Evolutionary conservation across 1,140 invertebrate species (phyloP), one percentile per base, ranked within the genome.

Genomic region (Pissodes strobi): DNA sequence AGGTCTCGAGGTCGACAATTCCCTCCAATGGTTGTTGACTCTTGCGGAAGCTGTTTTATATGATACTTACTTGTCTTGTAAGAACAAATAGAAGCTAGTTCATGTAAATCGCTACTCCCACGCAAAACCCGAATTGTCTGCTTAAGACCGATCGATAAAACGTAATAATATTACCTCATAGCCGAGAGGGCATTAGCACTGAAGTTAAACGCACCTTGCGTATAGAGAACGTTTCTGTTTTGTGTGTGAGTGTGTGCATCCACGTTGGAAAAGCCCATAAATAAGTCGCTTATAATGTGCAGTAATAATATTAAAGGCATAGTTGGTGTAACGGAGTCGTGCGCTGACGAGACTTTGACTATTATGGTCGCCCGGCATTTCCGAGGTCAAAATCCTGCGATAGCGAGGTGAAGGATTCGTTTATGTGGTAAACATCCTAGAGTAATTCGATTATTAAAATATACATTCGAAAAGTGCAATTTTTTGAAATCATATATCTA

Each of bases 341-440:
- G 18, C 18, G 13, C 10, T 18, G 38, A 21, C 18, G 18, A 41
- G 53, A 46, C n/a, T n/a, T n/a, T n/a, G 38, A 39, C 59, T 62
- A 25, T 62, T 25, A 34, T 43, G 17, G 9, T 19, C 43, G 15
- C 15, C 59, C 46, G 48, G 10, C 59, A 39, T 39, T 62, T 34
- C 48, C 45, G 48, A 62, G 45, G 59, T 62, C 48, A 53, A 62
- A 62, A 62, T 53, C 48, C 59, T 62, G 21, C 37, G 17, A 37
- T 15, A 48, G 18, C 45, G 22, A 22, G 45, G 18, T 22, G 45
- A 48, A 48, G 45, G n/a, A n/a, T n/a, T n/a, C n/a, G n/a, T n/a
- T n/a, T n/a, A n/a, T n/a, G n/a, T n/a, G n/a, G n/a, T n/a, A n/a
- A n/a, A n/a, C n/a, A n/a, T n/a, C n/a, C n/a, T n/a, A n/a, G n/a